A percentile compares a stretch with the other conserved stretches of the same genome.
phyloP scores from a whole-genome alignment of 2,113 vertebrate genomes.

The Chascanopsetta lugubris region DNA sequence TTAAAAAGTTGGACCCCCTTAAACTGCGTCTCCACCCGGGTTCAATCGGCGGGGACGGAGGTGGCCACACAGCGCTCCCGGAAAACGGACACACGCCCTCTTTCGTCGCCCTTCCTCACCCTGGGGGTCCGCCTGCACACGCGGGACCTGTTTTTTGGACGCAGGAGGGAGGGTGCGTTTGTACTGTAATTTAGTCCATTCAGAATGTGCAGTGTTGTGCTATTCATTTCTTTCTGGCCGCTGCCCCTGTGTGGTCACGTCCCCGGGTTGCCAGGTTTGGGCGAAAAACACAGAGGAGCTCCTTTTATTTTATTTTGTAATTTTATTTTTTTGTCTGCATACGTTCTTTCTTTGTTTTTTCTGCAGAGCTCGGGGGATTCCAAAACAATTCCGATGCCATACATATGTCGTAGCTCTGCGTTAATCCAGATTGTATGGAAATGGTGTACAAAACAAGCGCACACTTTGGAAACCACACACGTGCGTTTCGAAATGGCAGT shows the following conservation, averaged over 20 bases:
- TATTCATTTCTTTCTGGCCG: conserved; percentile 5
- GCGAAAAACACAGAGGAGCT: conserved; percentile 11
- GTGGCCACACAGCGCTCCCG: conserved; percentile 58
- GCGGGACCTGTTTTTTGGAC: conserved; percentile 24
- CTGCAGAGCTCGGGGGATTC: background rate
- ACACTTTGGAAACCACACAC: conserved; percentile 49
- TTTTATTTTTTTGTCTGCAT: conserved; percentile 27
- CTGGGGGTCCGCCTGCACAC: conserved; percentile 33
- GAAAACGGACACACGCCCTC: conserved; percentile 8
- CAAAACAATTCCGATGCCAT: conserved; percentile 51
- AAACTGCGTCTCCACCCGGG: conserved; percentile 61
- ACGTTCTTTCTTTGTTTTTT: conserved; percentile 34
- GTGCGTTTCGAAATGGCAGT: conserved; percentile 40
- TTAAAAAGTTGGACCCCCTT: conserved; percentile 22
- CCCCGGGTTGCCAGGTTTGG: conserved; percentile 41
- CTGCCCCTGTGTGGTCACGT: conserved; percentile 61
- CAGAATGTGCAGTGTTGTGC: conserved; percentile 47
- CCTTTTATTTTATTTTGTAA: background rate
- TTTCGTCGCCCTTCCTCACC: background rate
- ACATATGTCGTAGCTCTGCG: conserved; percentile 56
- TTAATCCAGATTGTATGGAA: conserved; percentile 58
- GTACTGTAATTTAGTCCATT: conserved; percentile 53
- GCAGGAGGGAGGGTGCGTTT: conserved; percentile 15
- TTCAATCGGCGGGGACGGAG: conserved; percentile 32
- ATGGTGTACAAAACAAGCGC: conserved; percentile 52